A percentile compares a stretch with the other conserved stretches of the same genome.
Conservation (phyloP, 30 jellyfish, hydroid and myxozoan species). For the Calvadosia cruxmelitensis region DNA sequence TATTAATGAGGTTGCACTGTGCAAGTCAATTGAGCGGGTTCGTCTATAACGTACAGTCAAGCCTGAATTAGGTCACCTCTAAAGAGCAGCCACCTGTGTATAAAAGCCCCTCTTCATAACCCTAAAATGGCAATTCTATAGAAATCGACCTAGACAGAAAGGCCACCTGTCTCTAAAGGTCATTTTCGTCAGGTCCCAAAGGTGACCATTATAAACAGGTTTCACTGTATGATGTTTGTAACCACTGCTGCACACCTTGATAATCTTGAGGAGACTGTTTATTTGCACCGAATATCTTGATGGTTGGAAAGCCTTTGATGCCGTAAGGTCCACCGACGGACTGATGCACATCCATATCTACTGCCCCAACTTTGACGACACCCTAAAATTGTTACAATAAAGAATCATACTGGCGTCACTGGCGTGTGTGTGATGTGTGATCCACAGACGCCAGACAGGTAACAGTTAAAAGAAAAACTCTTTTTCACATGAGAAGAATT, state of each 20-base stretch:
- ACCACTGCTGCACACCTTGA: constrained; percentile 46
- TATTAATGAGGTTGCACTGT: no score
- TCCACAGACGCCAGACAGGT: no score
- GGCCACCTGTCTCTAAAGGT: neutral
- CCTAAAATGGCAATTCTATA: neutral
- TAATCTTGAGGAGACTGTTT: constrained; percentile 79
- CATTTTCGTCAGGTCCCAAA: neutral
- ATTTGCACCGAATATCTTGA: constrained; percentile 63
- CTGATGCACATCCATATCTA: constrained; percentile 80
- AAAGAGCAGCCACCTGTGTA: neutral
- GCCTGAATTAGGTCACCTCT: constrained; percentile 1
- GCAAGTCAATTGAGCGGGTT: no score
- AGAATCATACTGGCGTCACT: no score
- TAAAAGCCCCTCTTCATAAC: neutral
- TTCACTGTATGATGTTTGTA: no score
- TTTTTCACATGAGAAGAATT: no score
- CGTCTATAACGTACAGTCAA: no score
- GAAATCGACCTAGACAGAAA: neutral
- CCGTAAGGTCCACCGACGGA: constrained; percentile 93
- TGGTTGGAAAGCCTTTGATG: constrained; percentile 89
- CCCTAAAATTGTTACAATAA: no score
- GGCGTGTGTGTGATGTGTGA: no score
- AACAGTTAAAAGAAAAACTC: no score
- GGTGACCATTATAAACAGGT: neutral
- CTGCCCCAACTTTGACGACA: constrained; percentile 88